phyloP scores from a whole-genome alignment of 2,888 invertebrate species.

The Cephus rjabovi region DNA sequence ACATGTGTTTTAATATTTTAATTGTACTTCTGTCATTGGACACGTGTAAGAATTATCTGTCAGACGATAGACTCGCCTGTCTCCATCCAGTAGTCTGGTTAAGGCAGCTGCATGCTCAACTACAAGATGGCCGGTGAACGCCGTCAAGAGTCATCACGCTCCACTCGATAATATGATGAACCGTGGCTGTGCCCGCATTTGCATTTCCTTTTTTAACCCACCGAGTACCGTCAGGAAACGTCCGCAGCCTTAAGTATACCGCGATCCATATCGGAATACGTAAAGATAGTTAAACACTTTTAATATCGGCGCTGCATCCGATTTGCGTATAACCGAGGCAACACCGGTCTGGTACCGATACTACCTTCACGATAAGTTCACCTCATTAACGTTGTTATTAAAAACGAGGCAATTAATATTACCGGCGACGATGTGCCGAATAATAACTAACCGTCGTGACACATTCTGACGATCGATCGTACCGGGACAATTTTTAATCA shows the following conservation, averaged over 20 bases:
- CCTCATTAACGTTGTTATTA: constrained; percentile 52
- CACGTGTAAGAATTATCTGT: neutral
- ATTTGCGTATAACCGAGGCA: constrained; percentile 44
- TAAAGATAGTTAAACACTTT: constrained; percentile 32
- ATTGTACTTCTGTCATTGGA: neutral
- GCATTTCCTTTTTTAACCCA: neutral
- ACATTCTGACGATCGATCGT: neutral
- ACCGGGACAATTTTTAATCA: neutral
- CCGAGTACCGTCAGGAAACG: neutral
- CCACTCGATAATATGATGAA: constrained; percentile 2
- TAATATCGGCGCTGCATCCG: constrained; percentile 36
- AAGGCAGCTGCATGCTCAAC: constrained; percentile 1
- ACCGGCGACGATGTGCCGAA: constrained; percentile 22
- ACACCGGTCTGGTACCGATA: constrained; percentile 16
- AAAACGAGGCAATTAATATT: constrained; percentile 36
- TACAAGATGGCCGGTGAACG: constrained; percentile 4
- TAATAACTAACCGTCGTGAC: constrained; percentile 27
- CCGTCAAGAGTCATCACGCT: constrained; percentile 4
- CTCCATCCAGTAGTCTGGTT: neutral
- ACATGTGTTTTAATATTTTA: too few relatives aligned
- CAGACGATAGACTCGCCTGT: neutral
- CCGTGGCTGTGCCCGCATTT: neutral
- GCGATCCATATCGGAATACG: constrained; percentile 33
- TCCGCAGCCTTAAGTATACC: neutral
- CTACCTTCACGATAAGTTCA: constrained; percentile 47